These are phyloP conservation scores for Hoplostethus mediterraneus DNA, from an alignment of 2,797 vertebrate species.

Conservation along the genomic window DNA sequence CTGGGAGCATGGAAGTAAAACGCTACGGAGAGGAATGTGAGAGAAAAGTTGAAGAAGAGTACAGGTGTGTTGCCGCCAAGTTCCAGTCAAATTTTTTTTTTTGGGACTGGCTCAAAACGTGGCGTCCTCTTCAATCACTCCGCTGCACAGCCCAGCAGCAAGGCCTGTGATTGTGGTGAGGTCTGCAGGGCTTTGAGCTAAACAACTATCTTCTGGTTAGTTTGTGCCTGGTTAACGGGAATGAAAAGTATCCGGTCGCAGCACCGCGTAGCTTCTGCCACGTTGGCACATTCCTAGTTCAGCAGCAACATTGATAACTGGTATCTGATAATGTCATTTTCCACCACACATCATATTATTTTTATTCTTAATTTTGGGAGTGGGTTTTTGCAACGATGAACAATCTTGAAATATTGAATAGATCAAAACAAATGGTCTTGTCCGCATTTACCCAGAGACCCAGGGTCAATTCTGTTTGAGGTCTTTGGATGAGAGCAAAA, in stretches of 20 bases:
- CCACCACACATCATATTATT: not conserved
- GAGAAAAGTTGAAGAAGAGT: conserved; percentile 22
- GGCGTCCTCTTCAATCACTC: not conserved
- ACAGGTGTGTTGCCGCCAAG: conserved; percentile 2
- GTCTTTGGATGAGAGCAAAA: not conserved
- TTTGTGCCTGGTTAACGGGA: not conserved
- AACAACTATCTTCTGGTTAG: not conserved
- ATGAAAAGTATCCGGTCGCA: not conserved
- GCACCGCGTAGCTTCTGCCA: no score
- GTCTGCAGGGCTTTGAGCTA: not conserved
- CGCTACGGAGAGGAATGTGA: conserved; percentile 13
- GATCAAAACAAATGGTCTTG: no score
- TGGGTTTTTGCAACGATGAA: no score
- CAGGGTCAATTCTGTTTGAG: not conserved
- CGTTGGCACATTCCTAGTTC: no score
- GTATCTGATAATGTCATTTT: not conserved
- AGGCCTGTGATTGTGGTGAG: no score
- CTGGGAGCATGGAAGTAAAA: conserved; percentile 32
- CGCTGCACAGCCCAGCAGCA: not conserved
- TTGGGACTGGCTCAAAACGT: not conserved
- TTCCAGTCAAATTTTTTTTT: conserved; percentile 1
- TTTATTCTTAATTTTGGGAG: no score
- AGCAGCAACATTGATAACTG: no score
- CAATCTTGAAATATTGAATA: no score
- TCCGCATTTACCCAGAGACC: not conserved